Conservation (phyloP, 2,797 vertebrate species). For the Lutjanus campechanus region DNA sequence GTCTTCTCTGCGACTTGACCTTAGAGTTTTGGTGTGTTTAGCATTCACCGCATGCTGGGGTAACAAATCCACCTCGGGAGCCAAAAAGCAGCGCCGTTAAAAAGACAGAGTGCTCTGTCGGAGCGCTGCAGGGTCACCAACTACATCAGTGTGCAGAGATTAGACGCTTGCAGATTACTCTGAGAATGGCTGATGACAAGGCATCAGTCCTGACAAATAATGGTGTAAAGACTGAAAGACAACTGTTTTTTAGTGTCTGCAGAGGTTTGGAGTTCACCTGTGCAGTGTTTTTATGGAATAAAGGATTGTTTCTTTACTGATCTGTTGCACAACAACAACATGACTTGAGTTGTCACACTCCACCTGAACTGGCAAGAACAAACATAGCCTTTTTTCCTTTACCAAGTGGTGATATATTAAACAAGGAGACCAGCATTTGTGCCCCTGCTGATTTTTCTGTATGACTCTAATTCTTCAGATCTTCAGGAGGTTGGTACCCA, state of each 20-base stretch:
- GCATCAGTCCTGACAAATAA: constrained; percentile 32
- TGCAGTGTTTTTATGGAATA: constrained; percentile 31
- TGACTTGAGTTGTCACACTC: constrained; percentile 48
- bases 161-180: constrained; percentile 48
- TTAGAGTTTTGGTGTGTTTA: constrained; percentile 54
- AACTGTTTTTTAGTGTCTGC: constrained; percentile 10
- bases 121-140: constrained; percentile 46
- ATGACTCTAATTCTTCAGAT: constrained; percentile 76
- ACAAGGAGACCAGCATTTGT: constrained; percentile 57
- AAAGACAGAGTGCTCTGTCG: constrained; percentile 34
- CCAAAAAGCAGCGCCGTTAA: constrained; percentile 42
- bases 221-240: constrained; percentile 32
- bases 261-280: constrained; percentile 28
- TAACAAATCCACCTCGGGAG: constrained; percentile 47
- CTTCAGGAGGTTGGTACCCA: constrained; percentile 68
- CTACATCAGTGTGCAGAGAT: constrained; percentile 41
- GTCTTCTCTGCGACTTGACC: constrained; percentile 58
- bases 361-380: constrained; percentile 46
- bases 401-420: constrained; percentile 57
- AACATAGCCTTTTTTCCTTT: constrained; percentile 22
- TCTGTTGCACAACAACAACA: constrained; percentile 28
- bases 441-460: constrained; percentile 64
- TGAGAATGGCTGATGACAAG: constrained; percentile 38
- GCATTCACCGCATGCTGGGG: constrained; percentile 63
- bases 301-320: constrained; percentile 32